Evolutionary conservation across 1,140 invertebrate species (phyloP), one percentile per base, ranked within the genome.

Genomic region (Metopolophium dirhodum): DNA sequence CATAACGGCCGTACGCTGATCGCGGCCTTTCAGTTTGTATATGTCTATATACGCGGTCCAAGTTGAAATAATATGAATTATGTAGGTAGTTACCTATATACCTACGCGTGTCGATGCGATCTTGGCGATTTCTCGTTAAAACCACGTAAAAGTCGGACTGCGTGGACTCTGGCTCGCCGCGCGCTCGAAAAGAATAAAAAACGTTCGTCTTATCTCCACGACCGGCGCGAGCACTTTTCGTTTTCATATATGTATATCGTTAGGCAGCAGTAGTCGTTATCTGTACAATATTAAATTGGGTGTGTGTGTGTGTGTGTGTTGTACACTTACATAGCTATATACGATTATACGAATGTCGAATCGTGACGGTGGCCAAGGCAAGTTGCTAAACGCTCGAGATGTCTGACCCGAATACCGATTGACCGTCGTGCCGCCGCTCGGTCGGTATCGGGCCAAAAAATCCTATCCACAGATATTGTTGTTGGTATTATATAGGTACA

Each of bases 371-470:
- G 77, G 47, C 90, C 90, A 91, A 91, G 90, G 90, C 68, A 35
- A 91, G 90, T 91, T 91, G 68, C 68, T 91, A 83, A 83, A 91
- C 90, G 90, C 47, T 77, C 90, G 30, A 91, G 68, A 91, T 49
- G 90, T 82, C 51, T 91, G 90, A 91, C 90, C 90, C 90, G 90
- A 91, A 91, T 91, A 91, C 90, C 90, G 37, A 91, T 91, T 91
- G 90, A 82, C 90, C 90, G 90, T 91, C 90, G 61, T 91, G 90
- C 77, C n/a, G 68, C 68, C 90, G 61, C n/a, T 49, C n/a, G 30
- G 90, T 51, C 77, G 90, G 90, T 91, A 91, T 91, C 90, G 26
- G 47, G 57, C 82, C 61, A 57, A 26, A 90, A 90, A 68, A 90
- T 90, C 89, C 89, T 45, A 37, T 90, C 89, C 35, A 41, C n/a